Base-by-base conservation (phyloP, 2,888 invertebrate species). In the Phymatocera aterrima region DNA sequence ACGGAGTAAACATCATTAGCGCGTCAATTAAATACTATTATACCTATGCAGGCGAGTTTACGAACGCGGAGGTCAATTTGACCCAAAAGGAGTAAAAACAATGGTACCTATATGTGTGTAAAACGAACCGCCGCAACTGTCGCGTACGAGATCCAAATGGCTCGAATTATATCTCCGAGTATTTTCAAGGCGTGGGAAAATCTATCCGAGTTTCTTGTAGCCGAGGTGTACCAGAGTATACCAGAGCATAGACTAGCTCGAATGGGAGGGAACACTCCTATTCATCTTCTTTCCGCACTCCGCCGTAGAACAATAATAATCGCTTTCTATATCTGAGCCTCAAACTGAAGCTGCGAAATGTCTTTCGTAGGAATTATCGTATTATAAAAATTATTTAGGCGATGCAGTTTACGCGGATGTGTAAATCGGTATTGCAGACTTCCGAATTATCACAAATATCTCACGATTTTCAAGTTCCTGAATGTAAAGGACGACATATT, bases 1-100 rank as follows among this genome's bases (percentile, higher is more conserved):
- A 46, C 43, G 1, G 21, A 24, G 24, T 28, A 68, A 68, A 68
- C 68, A 68, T 68, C 68, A 68, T 68, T 46, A 46, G 68, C 43
- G 34, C 68, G 46, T 68, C 68, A 68, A 68, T 68, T 68, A 68
- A 68, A 46, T 68, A 68, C 43, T 43, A 68, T 68, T 68, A 68
- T 68, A n/a, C n/a, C n/a, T n/a, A 68, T 68, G 46, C 68, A 68
- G 68, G 68, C 68, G 24, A 68, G 68, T 24, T 46, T 57, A n/a
- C 57, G 57, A 12, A 10, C 61, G 46, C 24, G 68, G 28, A 24
- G 68, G 46, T 46, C 31, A 24, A n/a, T 15, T 43, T 46, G 68
- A 68, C 68, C 68, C 46, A 34, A 68, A 46, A 68, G 24, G 46
- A 43, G 46, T 57, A 40, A 5, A 57, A 24, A 57, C n/a, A n/a